Conservation (phyloP, 2,797 vertebrate genomes). For the Myotis vivesi region DNA sequence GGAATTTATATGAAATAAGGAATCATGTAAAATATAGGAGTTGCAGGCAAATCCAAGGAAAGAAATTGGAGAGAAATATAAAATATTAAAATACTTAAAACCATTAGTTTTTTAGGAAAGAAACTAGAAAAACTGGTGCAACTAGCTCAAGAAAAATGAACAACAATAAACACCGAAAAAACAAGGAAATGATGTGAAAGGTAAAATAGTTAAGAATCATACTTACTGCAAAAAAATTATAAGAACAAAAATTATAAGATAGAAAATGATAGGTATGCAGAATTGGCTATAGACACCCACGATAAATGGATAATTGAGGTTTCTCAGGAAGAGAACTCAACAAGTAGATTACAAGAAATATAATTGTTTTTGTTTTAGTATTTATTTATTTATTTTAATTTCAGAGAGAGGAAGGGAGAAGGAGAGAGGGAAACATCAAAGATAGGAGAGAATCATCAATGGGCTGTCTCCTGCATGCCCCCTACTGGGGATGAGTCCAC, state of each 20-base stretch:
- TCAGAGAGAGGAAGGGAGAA: too few species aligned
- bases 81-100: slow-evolving; percentile 4
- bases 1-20: background rate
- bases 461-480: too few species aligned
- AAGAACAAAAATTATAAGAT: background rate
- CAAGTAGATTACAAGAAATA: background rate
- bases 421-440: too few species aligned
- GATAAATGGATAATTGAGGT: background rate
- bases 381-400: too few species aligned
- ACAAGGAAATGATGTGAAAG: background rate
- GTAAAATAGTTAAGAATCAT: background rate
- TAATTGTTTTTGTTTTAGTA: background rate
- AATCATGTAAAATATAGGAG: background rate
- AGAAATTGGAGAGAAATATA: background rate
- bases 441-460: too few species aligned
- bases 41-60: background rate
- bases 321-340: background rate
- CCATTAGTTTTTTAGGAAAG: background rate
- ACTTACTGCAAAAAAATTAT: background rate
- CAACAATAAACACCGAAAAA: background rate
- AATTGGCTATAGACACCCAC: background rate
- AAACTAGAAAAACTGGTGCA: background rate
- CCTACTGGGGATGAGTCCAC: too few species aligned
- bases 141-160: background rate
- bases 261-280: background rate